Conservation (phyloP, 1,140 invertebrate species). For the Heliothis virescens region DNA sequence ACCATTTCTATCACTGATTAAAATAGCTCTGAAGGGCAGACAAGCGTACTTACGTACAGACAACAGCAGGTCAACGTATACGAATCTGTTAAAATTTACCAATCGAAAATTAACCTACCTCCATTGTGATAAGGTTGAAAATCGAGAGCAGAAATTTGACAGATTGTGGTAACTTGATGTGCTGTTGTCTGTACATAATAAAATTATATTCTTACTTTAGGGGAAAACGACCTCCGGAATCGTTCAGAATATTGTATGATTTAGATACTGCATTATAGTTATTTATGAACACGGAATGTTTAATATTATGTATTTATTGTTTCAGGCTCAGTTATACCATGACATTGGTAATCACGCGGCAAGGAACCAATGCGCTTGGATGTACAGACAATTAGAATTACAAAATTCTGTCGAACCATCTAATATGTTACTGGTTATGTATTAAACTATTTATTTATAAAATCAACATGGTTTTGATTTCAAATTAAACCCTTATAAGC, state of each 20-base stretch:
- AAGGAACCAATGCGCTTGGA: slow-evolving; percentile 91
- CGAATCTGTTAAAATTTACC: too few species aligned
- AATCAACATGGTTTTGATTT: slow-evolving; percentile 20
- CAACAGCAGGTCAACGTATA: too few species aligned
- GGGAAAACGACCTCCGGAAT: background rate
- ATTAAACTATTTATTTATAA: slow-evolving; percentile 58
- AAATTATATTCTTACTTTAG: too few species aligned
- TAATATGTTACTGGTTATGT: slow-evolving; percentile 80
- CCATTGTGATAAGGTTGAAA: too few species aligned
- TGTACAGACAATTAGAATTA: slow-evolving; percentile 90
- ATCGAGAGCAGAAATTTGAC: too few species aligned
- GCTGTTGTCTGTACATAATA: too few species aligned
- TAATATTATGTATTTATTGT: slow-evolving; percentile 3
- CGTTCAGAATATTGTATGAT: background rate
- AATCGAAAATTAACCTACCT: too few species aligned
- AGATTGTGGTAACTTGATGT: too few species aligned
- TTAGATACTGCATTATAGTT: background rate
- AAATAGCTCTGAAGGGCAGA: too few species aligned
- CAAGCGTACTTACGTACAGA: too few species aligned
- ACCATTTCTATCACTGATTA: too few species aligned
- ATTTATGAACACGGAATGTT: too few species aligned
- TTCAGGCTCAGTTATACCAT: slow-evolving; percentile 89
- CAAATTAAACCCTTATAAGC: background rate
- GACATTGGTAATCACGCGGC: slow-evolving; percentile 88
- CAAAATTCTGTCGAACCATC: slow-evolving; percentile 87